Evolutionary conservation across 1,140 invertebrate genomes (phyloP).

Genomic region (Drosophila gunungcola): DNA sequence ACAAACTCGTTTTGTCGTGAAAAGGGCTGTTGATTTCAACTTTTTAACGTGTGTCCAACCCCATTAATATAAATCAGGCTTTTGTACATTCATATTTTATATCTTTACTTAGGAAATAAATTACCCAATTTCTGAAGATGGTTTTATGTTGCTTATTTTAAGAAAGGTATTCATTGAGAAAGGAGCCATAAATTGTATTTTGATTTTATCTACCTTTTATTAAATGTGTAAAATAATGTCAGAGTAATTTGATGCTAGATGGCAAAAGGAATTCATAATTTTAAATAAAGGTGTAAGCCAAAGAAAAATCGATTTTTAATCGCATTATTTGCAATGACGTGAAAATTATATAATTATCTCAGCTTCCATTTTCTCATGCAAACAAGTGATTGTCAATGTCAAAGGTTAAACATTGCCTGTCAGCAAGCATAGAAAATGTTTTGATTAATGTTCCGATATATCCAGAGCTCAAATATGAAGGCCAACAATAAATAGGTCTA

Average conservation of each 20-base stretch:
- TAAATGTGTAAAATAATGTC: neutral
- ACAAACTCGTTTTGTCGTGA: slow-evolving; percentile 11
- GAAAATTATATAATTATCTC: neutral
- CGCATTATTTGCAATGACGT: neutral
- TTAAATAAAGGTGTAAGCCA: too few relatives aligned
- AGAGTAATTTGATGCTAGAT: neutral
- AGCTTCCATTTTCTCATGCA: neutral
- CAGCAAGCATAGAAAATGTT: neutral
- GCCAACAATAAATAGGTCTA: slow-evolving; percentile 16
- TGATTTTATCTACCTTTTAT: neutral
- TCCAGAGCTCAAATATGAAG: slow-evolving; percentile 1
- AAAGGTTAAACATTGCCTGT: slow-evolving; percentile 4
- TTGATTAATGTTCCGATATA: slow-evolving; percentile 12
- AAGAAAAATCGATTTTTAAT: too few relatives aligned
- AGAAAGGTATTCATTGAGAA: neutral
- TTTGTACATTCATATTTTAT: slow-evolving; percentile 41
- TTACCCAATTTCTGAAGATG: slow-evolving; percentile 34
- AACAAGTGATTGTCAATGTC: slow-evolving; percentile 21
- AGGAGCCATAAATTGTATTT: slow-evolving; percentile 14
- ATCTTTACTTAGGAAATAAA: slow-evolving; percentile 39
- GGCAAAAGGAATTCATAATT: neutral
- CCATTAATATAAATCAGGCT: slow-evolving; percentile 34
- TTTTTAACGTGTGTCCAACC: slow-evolving; percentile 5
- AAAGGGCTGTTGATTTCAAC: neutral
- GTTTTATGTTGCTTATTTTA: slow-evolving; percentile 20